Evolutionary conservation across 23 tunicate genomes (phyloP).

Genomic region (Halocynthia roretzi): DNA sequence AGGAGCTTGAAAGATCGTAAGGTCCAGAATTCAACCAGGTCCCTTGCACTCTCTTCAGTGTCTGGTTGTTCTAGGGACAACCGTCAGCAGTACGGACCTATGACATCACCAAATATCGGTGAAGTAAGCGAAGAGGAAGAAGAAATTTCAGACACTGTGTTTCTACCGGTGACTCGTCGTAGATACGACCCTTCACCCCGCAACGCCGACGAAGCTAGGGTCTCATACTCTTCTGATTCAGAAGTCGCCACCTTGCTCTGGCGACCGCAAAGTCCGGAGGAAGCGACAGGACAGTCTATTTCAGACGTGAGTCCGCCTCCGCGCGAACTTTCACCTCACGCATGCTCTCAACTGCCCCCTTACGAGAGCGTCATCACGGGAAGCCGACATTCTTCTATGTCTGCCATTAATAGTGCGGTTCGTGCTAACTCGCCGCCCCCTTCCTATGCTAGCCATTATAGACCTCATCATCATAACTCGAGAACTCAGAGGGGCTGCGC

Average conservation of each 20-base stretch:
- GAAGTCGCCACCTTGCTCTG: conserved; percentile 17
- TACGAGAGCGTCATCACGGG: conserved; percentile 65
- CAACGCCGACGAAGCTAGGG: conserved; percentile 24
- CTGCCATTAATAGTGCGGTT: background rate
- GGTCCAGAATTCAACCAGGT: too few species aligned
- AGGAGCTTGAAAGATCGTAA: too few species aligned
- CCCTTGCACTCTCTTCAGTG: background rate
- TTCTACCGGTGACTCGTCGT: conserved; percentile 8
- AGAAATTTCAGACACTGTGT: background rate
- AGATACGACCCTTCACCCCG: conserved; percentile 23
- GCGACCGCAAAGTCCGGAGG: background rate
- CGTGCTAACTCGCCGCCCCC: conserved; percentile 59
- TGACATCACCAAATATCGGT: conserved; percentile 14
- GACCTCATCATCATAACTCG: conserved; percentile 1
- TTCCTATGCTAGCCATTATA: conserved; percentile 52
- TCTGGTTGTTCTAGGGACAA: background rate
- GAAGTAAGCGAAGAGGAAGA: conserved; percentile 23
- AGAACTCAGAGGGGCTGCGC: conserved; percentile 19
- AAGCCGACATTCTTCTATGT: conserved; percentile 27
- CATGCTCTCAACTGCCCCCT: conserved; percentile 47
- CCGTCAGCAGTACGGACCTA: conserved; percentile 1
- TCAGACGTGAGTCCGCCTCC: background rate
- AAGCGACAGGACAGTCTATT: background rate
- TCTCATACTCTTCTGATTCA: conserved; percentile 15
- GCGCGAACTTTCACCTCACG: conserved; percentile 4